Percentiles rank a stretch among this genome's conserved stretches.
These are phyloP conservation scores for Coreius guichenoti DNA, from an alignment of 2,797 vertebrate species.

Conservation along the genomic window DNA sequence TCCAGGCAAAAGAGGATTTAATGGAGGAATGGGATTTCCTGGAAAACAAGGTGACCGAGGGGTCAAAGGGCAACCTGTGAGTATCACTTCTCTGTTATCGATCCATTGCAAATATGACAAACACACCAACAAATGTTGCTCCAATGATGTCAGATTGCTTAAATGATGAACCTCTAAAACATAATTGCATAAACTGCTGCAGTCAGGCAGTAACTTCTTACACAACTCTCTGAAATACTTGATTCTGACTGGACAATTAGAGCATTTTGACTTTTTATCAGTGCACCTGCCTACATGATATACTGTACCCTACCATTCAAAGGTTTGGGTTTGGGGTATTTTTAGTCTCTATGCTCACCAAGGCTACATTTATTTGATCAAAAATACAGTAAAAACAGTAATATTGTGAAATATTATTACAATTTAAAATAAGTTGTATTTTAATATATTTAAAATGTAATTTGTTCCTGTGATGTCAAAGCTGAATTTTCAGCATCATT, in stretches of 20 bases:
- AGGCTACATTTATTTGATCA: neutral
- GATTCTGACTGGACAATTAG: neutral
- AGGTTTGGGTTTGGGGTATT: too few relatives aligned
- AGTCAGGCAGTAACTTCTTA: neutral
- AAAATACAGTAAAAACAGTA: neutral
- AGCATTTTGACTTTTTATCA: neutral
- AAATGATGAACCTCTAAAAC: neutral
- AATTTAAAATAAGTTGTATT: too few relatives aligned
- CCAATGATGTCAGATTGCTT: neutral
- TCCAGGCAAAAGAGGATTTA: constrained; percentile 84
- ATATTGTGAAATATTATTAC: neutral
- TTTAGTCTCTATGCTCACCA: too few relatives aligned
- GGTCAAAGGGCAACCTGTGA: constrained; percentile 89
- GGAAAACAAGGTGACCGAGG: constrained; percentile 86
- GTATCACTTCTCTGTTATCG: constrained; percentile 53
- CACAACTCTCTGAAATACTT: neutral
- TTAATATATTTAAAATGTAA: too few relatives aligned
- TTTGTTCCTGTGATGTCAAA: too few relatives aligned
- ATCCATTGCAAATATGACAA: neutral
- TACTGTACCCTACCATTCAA: neutral
- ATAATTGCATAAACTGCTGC: neutral
- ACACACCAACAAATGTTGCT: neutral
- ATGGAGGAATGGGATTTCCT: constrained; percentile 83
- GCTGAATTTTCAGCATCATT: too few relatives aligned
- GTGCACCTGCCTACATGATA: neutral